Evolutionary conservation across 2,888 invertebrate species (phyloP).

Genomic region (Ischnura elegans): DNA sequence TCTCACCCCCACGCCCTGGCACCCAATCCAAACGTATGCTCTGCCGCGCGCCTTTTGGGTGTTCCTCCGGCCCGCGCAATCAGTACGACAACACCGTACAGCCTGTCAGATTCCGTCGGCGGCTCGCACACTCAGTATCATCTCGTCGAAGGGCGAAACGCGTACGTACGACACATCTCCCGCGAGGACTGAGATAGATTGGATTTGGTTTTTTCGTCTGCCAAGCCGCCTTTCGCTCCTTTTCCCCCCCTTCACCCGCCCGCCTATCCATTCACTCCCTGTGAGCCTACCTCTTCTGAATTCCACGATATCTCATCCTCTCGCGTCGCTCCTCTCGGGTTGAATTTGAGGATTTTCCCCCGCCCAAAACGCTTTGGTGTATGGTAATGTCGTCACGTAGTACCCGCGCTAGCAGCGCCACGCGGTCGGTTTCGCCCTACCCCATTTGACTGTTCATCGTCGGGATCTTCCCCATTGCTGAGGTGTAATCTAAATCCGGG

Average conservation of each 20-base stretch:
- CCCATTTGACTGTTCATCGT: background rate
- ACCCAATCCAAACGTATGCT: background rate
- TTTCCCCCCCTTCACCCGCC: too few relatives aligned
- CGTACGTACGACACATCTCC: slow-evolving; percentile 30
- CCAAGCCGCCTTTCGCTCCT: background rate
- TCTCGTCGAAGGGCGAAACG: slow-evolving; percentile 5
- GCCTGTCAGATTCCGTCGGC: slow-evolving; percentile 33
- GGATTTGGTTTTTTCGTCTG: background rate
- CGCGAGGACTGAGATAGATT: slow-evolving; percentile 43
- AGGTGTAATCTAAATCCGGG: background rate
- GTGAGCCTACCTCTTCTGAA: background rate
- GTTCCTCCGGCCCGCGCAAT: slow-evolving; percentile 15
- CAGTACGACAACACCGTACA: slow-evolving; percentile 49
- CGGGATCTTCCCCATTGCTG: background rate
- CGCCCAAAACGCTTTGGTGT: background rate
- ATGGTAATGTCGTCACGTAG: slow-evolving; percentile 43
- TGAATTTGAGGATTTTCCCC: background rate
- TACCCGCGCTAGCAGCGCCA: background rate
- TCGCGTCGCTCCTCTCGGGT: background rate
- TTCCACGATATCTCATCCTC: slow-evolving; percentile 26
- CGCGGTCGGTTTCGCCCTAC: background rate
- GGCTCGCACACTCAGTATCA: slow-evolving; percentile 39
- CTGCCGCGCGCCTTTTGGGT: slow-evolving; percentile 37
- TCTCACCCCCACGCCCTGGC: background rate
- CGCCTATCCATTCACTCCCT: background rate